Evolutionary conservation across 2,888 invertebrate species (phyloP), one percentile per base, ranked within the genome.

Genomic region (Heliconius ismenius): DNA sequence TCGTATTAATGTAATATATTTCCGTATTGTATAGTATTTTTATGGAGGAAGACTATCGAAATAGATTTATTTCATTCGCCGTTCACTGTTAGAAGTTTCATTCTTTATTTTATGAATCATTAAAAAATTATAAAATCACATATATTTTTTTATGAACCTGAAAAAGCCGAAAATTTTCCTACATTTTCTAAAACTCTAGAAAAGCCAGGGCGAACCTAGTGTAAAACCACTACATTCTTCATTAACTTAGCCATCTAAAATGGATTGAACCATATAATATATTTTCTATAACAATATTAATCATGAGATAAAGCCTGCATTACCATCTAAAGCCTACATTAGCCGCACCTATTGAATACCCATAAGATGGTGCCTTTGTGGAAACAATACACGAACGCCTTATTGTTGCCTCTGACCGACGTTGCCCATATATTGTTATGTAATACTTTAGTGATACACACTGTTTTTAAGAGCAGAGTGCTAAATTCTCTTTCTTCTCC

Each of bases 391-490:
- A 84, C 81, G 79, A 79, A 75, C 83, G 81, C 85, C 86, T 88
- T 89, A 91, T 92, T 91, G 92, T 92, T 89, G 83, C 88, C 84
- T 85, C 89, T 92, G 93, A 92, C 92, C 93, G 91, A 90, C 90
- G 85, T 88, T 87, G 89, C 87, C 91, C 91, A 91, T 91, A 91
- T 90, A 90, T 91, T 89, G 90, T 92, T 92, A 91, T 92, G 90
- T 39, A 39, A 43, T 67, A 39, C 24, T 65, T 36, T n/a, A 43
- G 24, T 54, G 13, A 28, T 58, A 70, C 54, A 70, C 32, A 70
- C 28, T 54, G 32, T 21, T 28, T 18, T 3, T 15, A 11, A 54
- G 21, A 32, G 11, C 9, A 28, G 4, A 24, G 24, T 24, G 18
- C 39, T 28, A 13, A 15, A 62, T 7, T 62, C 26, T 62, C 62